Percentiles rank a stretch among this genome's conserved stretches.
Evolutionary conservation across 64 coral and sea anemone species (phyloP).

Genomic region (Pocillopora damicornis): DNA sequence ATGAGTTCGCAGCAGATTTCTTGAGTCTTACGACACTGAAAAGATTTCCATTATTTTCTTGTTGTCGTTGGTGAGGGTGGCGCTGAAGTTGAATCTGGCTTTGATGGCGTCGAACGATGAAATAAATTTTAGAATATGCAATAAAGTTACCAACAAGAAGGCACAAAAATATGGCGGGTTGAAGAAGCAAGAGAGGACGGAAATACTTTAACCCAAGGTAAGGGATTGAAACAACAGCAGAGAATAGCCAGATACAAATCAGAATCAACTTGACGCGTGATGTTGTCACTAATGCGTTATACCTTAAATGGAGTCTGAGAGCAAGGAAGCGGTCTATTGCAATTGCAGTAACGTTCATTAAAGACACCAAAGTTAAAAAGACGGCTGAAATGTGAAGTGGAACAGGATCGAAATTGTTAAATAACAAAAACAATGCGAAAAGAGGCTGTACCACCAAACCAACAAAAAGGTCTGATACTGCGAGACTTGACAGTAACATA

Average conservation of each 20-base stretch:
- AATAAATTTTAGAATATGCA: background rate
- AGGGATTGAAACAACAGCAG: background rate
- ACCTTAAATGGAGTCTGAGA: constrained; percentile 1
- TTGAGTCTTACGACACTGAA: background rate
- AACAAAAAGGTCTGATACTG: background rate
- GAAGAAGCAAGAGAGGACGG: too few species aligned
- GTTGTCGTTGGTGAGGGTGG: background rate
- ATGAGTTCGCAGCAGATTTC: constrained; percentile 9
- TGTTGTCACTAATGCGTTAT: background rate
- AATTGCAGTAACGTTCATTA: background rate
- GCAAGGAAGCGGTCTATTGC: background rate
- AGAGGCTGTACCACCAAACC: background rate
- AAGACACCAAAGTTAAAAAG: background rate
- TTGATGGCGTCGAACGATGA: constrained; percentile 25
- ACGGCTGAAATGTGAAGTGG: background rate
- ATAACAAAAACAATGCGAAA: background rate
- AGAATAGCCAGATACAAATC: background rate
- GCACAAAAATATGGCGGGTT: background rate
- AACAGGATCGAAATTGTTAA: background rate
- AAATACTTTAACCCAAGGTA: too few species aligned
- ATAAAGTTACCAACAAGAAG: background rate
- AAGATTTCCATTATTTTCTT: background rate
- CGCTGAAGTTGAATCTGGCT: constrained; percentile 1
- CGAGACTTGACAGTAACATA: background rate
- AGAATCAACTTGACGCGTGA: background rate